A percentile compares a stretch with the other conserved stretches of the same genome.
Conservation (phyloP, 1,140 invertebrate genomes). For the Calephelis virginiensis region DNA sequence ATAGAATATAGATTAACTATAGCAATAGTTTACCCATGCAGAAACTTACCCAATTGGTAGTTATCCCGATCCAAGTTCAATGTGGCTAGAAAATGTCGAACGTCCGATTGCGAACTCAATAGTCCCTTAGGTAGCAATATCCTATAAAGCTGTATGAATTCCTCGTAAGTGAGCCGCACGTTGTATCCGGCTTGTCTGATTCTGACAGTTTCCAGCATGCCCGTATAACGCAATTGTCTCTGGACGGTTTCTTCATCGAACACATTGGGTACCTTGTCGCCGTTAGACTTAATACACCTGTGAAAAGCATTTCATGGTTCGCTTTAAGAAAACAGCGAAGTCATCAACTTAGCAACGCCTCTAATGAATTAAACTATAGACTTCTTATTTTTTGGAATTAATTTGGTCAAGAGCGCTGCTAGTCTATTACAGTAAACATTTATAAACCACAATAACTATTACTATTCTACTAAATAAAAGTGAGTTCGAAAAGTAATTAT, state of each 20-base stretch:
- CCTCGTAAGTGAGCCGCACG: slow-evolving; percentile 94
- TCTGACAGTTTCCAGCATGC: slow-evolving; percentile 97
- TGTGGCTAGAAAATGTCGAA: slow-evolving; percentile 87
- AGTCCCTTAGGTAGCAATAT: slow-evolving; percentile 94
- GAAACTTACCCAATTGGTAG: slow-evolving; percentile 89
- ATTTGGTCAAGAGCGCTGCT: too few relatives aligned
- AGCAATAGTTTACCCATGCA: too few relatives aligned
- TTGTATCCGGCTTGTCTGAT: slow-evolving; percentile 97
- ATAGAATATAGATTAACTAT: too few relatives aligned
- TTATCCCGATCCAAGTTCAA: slow-evolving; percentile 92
- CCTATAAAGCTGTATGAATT: slow-evolving; percentile 94
- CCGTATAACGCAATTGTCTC: slow-evolving; percentile 92
- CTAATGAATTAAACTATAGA: too few relatives aligned
- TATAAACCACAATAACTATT: too few relatives aligned
- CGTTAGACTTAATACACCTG: slow-evolving; percentile 96
- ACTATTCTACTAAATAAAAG: too few relatives aligned
- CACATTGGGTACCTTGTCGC: slow-evolving; percentile 92
- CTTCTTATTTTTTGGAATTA: too few relatives aligned
- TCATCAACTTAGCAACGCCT: too few relatives aligned
- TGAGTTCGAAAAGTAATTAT: too few relatives aligned
- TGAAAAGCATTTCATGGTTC: slow-evolving; percentile 16
- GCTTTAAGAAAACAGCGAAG: background rate
- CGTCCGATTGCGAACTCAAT: slow-evolving; percentile 88
- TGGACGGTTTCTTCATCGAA: slow-evolving; percentile 98
- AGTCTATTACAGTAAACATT: too few relatives aligned